Evolutionary conservation across 2,797 vertebrate species (phyloP).

Genomic region (Florisuga fusca): DNA sequence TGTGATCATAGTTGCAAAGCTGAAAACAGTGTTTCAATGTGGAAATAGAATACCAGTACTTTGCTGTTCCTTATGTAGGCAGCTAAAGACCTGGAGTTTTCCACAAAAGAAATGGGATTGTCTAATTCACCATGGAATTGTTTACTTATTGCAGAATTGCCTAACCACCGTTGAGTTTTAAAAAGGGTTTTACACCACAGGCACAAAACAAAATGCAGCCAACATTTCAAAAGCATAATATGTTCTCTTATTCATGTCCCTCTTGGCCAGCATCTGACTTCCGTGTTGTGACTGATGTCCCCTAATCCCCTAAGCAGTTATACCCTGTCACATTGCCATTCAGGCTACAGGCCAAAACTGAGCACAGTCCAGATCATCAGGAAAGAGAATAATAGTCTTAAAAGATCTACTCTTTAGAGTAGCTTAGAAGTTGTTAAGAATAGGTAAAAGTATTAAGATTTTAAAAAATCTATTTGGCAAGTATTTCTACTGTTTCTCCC

Average conservation of each 20-base stretch:
- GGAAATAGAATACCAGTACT: neutral
- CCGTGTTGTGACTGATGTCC: neutral
- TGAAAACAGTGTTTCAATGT: neutral
- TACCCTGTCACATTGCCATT: slow-evolving; percentile 18
- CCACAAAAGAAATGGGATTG: slow-evolving; percentile 36
- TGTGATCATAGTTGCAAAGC: neutral
- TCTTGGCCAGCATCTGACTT: slow-evolving; percentile 21
- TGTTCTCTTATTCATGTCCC: slow-evolving; percentile 36
- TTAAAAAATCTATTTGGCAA: neutral
- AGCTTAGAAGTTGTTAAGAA: neutral
- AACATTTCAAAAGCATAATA: slow-evolving; percentile 21
- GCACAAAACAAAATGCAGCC: slow-evolving; percentile 21
- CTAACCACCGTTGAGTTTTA: slow-evolving; percentile 17
- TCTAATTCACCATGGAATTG: slow-evolving; percentile 42
- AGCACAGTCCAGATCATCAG: neutral
- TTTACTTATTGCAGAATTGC: slow-evolving; percentile 51
- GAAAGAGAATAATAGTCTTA: neutral
- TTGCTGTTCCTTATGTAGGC: neutral
- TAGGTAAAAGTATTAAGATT: neutral
- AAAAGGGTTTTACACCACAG: slow-evolving; percentile 5
- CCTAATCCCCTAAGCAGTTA: slow-evolving; percentile 23
- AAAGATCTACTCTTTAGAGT: neutral
- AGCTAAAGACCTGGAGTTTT: neutral
- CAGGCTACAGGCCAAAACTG: slow-evolving; percentile 38
- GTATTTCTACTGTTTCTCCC: neutral